A percentile compares a stretch with the other conserved stretches of the same genome.
Evolutionary conservation across 2,113 vertebrate genomes (phyloP).

Genomic region (Sapajus apella): DNA sequence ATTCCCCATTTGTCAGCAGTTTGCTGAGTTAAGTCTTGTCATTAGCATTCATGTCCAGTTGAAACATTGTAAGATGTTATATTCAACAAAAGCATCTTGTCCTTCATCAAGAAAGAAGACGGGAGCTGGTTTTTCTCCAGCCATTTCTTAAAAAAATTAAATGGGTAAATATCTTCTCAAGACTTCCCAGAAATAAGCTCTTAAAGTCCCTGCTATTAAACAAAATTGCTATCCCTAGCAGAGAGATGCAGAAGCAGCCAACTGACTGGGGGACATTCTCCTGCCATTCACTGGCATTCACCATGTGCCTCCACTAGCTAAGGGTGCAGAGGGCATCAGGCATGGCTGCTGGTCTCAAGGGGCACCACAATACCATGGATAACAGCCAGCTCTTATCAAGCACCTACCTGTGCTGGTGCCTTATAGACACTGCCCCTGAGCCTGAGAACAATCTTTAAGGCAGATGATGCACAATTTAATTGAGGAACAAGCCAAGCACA

Average conservation of each 20-base stretch:
- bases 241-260: neutral
- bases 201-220: neutral
- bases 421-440: neutral
- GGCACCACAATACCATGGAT: accelerated
- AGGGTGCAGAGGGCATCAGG: neutral
- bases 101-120: conserved; percentile 42
- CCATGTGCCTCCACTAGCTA: accelerated
- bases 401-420: neutral
- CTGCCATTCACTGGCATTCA: neutral
- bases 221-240: neutral
- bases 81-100: conserved; percentile 38
- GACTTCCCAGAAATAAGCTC: neutral
- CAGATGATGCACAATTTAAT: neutral
- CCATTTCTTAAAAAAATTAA: neutral
- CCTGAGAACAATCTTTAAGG: neutral
- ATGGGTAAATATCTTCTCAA: neutral
- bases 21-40: conserved; percentile 57
- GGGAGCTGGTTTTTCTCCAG: conserved; percentile 10
- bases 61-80: conserved; percentile 18
- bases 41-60: conserved; percentile 40
- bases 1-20: conserved; percentile 64
- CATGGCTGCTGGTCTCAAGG: neutral
- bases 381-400: neutral
- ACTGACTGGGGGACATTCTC: neutral
- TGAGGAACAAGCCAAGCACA: neutral